Evolutionary conservation across 2,888 invertebrate species (phyloP).

Genomic region (Melanophora roralis): DNA sequence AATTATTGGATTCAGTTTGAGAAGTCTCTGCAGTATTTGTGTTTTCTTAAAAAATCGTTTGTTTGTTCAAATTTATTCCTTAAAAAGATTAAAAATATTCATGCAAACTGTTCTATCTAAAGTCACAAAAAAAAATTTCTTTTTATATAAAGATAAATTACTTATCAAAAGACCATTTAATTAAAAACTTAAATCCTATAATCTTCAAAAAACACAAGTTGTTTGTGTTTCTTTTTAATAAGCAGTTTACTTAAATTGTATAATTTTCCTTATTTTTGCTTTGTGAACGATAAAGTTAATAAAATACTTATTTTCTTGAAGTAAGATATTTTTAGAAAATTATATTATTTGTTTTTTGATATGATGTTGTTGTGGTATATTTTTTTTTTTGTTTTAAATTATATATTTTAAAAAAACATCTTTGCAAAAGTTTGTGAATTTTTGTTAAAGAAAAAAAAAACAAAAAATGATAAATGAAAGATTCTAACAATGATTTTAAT

Average conservation of each 20-base stretch:
- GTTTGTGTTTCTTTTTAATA: not conserved
- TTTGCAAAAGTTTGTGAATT: not conserved
- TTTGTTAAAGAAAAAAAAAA: not conserved
- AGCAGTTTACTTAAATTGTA: constrained; percentile 18
- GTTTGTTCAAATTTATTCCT: no score
- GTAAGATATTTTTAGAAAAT: constrained; percentile 19
- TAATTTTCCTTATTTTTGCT: not conserved
- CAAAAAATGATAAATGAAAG: not conserved
- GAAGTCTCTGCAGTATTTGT: no score
- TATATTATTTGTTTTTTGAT: not conserved
- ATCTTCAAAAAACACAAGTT: not conserved
- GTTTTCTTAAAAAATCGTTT: no score
- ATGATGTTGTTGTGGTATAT: not conserved
- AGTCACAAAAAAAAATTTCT: no score
- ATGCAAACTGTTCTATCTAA: no score
- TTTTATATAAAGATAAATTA: not conserved
- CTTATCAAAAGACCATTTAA: not conserved
- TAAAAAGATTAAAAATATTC: no score
- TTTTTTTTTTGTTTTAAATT: not conserved
- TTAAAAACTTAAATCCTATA: not conserved
- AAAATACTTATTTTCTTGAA: constrained; percentile 5
- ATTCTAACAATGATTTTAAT: constrained; percentile 47
- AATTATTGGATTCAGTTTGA: no score
- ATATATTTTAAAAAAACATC: constrained; percentile 9
- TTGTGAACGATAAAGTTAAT: not conserved